Percentiles rank a stretch among this genome's conserved stretches.
These are phyloP conservation scores for Leucophenga varia DNA, from an alignment of 1,140 invertebrate genomes.

Conservation along the genomic window DNA sequence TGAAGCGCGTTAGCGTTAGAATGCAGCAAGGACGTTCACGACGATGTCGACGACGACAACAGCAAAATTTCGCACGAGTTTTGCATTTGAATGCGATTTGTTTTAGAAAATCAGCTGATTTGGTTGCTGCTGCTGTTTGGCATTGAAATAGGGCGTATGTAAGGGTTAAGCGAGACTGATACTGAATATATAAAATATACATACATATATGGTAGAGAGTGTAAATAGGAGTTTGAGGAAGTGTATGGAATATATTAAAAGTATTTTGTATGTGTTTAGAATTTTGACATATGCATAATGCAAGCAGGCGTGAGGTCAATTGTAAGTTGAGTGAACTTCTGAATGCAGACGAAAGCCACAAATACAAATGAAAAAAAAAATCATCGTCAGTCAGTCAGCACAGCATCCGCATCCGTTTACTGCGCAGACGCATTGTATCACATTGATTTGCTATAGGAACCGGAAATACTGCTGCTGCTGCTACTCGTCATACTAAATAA, in stretches of 20 bases:
- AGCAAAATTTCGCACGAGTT: constrained; percentile 50
- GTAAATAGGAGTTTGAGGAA: too few species aligned
- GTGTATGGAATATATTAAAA: too few species aligned
- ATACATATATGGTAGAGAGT: too few species aligned
- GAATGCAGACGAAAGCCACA: too few species aligned
- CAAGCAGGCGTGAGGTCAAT: too few species aligned
- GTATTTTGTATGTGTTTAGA: constrained; percentile 7
- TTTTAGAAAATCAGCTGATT: constrained; percentile 24
- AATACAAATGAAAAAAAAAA: constrained; percentile 2
- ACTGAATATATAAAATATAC: too few species aligned
- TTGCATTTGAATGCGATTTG: constrained; percentile 47
- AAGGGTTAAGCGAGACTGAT: too few species aligned
- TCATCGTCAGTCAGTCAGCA: constrained; percentile 5
- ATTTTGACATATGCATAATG: background rate
- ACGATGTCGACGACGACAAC: constrained; percentile 8
- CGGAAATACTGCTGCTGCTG: too few species aligned
- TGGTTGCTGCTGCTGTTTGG: constrained; percentile 2
- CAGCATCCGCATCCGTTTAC: background rate
- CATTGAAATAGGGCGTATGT: too few species aligned
- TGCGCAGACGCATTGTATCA: constrained; percentile 42
- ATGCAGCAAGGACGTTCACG: constrained; percentile 26
- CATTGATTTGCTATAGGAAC: too few species aligned
- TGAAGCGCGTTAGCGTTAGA: constrained; percentile 8
- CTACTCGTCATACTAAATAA: too few species aligned
- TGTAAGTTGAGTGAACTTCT: too few species aligned